phyloP scores from a whole-genome alignment of 2,888 invertebrate genomes.

The Lasioglossum pauxillum region DNA sequence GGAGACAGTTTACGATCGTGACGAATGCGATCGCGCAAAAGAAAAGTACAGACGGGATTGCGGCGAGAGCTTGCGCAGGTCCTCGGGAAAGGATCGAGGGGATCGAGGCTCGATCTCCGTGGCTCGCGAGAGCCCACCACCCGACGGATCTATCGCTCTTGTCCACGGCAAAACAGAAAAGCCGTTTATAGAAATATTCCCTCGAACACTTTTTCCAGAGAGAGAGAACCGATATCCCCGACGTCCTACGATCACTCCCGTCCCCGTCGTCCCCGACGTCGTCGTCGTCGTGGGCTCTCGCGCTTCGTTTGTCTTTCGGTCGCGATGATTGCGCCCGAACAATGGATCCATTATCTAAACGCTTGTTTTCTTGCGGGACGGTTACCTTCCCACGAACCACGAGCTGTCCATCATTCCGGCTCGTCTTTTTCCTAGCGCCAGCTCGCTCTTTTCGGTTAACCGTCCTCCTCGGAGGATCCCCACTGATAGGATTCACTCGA shows the following conservation, averaged over 20 bases:
- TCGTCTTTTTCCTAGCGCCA: constrained; percentile 23
- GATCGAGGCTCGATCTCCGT: constrained; percentile 3
- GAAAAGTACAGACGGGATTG: constrained; percentile 61
- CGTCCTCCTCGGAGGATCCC: not conserved
- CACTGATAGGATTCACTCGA: not conserved
- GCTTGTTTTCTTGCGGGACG: constrained; percentile 61
- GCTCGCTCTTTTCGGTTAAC: constrained; percentile 7
- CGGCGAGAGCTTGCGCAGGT: constrained; percentile 63
- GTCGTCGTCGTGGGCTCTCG: not conserved
- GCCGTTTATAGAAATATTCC: constrained; percentile 25
- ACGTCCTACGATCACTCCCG: not conserved
- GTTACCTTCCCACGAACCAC: constrained; percentile 64
- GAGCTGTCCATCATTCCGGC: constrained; percentile 22
- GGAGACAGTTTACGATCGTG: constrained; percentile 69
- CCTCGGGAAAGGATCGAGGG: constrained; percentile 59
- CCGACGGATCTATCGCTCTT: constrained; percentile 6
- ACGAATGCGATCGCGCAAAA: constrained; percentile 63
- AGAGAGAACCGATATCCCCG: not conserved
- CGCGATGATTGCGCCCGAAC: constrained; percentile 36
- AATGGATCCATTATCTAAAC: constrained; percentile 64
- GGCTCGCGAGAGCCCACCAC: not conserved
- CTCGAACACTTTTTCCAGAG: constrained; percentile 5
- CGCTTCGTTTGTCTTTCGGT: constrained; percentile 22
- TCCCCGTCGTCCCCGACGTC: not conserved
- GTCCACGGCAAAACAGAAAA: constrained; percentile 14